These are phyloP conservation scores for Bufo gargarizans DNA, from an alignment of 2,113 vertebrate species.

Conservation along the genomic window DNA sequence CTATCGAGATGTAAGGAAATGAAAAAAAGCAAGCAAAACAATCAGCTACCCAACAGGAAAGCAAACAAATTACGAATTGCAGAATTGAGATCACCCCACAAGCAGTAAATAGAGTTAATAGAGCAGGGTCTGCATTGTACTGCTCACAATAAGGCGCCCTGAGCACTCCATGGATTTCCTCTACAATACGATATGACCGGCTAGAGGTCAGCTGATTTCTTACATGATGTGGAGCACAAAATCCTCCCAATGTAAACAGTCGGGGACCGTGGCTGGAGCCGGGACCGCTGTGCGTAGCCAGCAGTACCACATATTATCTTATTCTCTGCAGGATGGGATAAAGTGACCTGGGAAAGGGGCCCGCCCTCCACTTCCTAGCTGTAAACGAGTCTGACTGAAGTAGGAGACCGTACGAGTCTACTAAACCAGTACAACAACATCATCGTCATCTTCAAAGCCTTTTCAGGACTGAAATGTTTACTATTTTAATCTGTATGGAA, in stretches of 20 bases:
- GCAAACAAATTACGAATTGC: constrained; percentile 20
- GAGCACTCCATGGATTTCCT: constrained; percentile 33
- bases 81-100: constrained; percentile 19
- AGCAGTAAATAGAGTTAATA: not conserved
- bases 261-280: constrained; percentile 16
- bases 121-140: constrained; percentile 23
- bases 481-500: too few species aligned
- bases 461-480: not conserved
- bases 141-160: constrained; percentile 34
- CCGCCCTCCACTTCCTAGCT: not conserved
- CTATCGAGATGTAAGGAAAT: not conserved
- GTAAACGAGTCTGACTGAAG: not conserved
- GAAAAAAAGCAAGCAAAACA: constrained; percentile 29
- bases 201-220: not conserved
- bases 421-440: not conserved
- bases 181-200: not conserved
- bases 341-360: not conserved
- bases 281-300: not conserved
- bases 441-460: not conserved
- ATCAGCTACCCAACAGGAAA: constrained; percentile 29
- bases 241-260: constrained; percentile 37
- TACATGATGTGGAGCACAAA: not conserved
- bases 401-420: not conserved
- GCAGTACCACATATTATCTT: not conserved
- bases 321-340: not conserved